Base-by-base conservation (phyloP, 2,113 vertebrate genomes). In the Centropristis striata region DNA sequence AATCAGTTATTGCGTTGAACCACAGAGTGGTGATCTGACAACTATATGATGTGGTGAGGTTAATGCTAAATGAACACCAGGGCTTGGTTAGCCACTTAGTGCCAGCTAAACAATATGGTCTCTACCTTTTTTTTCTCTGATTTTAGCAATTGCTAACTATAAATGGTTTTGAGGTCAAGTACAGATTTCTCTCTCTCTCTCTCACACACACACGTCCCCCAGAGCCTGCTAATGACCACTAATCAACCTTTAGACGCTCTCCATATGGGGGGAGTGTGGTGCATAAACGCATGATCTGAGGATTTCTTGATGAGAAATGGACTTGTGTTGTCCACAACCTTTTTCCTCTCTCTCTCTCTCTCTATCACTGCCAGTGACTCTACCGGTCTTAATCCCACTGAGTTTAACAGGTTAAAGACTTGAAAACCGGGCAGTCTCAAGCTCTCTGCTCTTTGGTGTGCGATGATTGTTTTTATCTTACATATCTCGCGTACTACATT, bases 351-450 rank as follows among this genome's bases (percentile, higher is more conserved):
- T 75, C 13, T 57, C 20, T 32, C 32, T 6, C 66, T 42, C 37
- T 59, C 37, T 71, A 37, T 66, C 66, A 66, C 53, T 69, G 27
- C 28, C 27, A 67, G 14, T 25, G 3, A 36, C 53, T 64, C 18
- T 1, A 50, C 25, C 20, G 16, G n/a, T 32, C 37, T 50, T 55
- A 21, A 16, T 42, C 44, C 16, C 37, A 36, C 51, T 36, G 23
- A 70, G 28, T 18, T 41, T 58, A 37, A 71, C 47, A 44, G 66
- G 39, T 76, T 28, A 71, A 13, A 39, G 71, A 36, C 8, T 47
- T 59, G 32, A 61, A 16, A 41, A 36, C 14, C 36, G 23, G 27
- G 36, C 8, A 18, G n/a, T 23, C 18, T 59, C 14, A 51, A 37
- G 50, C 47, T 18, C 57, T 47, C 44, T 49, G 32, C n/a, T 60